Percentiles rank a stretch among this genome's conserved stretches.
Evolutionary conservation across 2,888 invertebrate genomes (phyloP).

Genomic region (Eupithecia tripunctaria): DNA sequence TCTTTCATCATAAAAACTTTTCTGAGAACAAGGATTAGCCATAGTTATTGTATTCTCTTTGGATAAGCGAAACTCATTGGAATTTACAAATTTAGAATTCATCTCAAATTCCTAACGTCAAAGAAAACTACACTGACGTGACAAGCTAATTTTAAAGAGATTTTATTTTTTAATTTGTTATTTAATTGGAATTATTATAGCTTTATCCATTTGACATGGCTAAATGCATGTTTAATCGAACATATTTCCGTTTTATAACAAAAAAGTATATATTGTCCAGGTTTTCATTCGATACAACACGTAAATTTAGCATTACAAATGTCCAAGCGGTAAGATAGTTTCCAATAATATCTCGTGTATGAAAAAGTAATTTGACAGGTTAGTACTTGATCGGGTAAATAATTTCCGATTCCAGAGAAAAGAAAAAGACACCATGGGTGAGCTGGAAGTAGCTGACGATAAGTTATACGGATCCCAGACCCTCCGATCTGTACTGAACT

Average conservation of each 20-base stretch:
- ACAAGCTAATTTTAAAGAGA: background rate
- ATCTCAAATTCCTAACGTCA: background rate
- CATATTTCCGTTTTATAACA: background rate
- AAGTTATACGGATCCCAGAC: slow-evolving; percentile 2
- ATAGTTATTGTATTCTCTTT: too few species aligned
- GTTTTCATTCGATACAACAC: background rate
- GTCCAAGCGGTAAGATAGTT: background rate
- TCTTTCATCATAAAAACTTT: background rate
- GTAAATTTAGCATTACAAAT: background rate
- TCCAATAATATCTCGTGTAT: background rate
- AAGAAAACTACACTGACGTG: background rate
- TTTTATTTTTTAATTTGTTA: too few species aligned
- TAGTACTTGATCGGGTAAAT: background rate
- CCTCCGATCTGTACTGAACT: background rate
- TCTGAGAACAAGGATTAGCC: background rate
- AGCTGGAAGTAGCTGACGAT: background rate
- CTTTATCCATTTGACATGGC: background rate
- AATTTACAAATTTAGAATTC: slow-evolving; percentile 6
- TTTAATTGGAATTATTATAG: background rate
- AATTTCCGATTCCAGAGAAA: slow-evolving; percentile 2
- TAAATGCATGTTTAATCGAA: background rate
- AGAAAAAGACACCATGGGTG: slow-evolving; percentile 8
- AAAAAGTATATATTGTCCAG: background rate
- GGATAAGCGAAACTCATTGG: background rate
- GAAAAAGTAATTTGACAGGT: background rate